Evolutionary conservation across 1,140 invertebrate species (phyloP).

Genomic region (Augochlora pura): DNA sequence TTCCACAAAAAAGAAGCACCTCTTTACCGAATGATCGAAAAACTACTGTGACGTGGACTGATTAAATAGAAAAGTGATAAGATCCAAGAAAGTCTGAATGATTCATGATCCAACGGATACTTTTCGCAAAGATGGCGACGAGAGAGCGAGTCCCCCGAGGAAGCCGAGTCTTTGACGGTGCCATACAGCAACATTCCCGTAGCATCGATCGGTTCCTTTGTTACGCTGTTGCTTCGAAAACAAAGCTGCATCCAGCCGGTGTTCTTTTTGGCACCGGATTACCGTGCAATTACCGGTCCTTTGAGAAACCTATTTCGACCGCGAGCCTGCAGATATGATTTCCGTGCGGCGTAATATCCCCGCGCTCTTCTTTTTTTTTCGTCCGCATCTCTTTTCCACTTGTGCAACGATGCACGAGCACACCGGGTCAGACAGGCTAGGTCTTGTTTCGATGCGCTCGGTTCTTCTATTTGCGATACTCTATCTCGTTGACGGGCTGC

Average conservation of each 20-base stretch:
- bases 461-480: constrained; percentile 41
- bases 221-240: not conserved
- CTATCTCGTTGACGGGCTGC: constrained; percentile 43
- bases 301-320: not conserved
- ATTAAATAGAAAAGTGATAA: too few species aligned
- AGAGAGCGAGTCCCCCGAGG: too few species aligned
- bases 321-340: not conserved
- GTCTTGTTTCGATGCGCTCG: constrained; percentile 11
- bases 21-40: too few species aligned
- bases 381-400: not conserved
- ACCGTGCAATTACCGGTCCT: constrained; percentile 16
- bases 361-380: not conserved
- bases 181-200: too few species aligned
- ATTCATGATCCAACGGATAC: too few species aligned
- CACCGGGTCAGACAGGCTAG: not conserved
- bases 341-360: not conserved
- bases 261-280: not conserved
- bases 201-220: not conserved
- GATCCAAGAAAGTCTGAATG: too few species aligned
- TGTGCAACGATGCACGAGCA: not conserved
- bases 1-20: too few species aligned
- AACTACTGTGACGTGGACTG: too few species aligned
- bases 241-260: not conserved
- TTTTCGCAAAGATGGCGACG: too few species aligned
- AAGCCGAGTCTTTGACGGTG: too few species aligned